Evolutionary conservation across 2,888 invertebrate species (phyloP).

Genomic region (Netelia virgata): DNA sequence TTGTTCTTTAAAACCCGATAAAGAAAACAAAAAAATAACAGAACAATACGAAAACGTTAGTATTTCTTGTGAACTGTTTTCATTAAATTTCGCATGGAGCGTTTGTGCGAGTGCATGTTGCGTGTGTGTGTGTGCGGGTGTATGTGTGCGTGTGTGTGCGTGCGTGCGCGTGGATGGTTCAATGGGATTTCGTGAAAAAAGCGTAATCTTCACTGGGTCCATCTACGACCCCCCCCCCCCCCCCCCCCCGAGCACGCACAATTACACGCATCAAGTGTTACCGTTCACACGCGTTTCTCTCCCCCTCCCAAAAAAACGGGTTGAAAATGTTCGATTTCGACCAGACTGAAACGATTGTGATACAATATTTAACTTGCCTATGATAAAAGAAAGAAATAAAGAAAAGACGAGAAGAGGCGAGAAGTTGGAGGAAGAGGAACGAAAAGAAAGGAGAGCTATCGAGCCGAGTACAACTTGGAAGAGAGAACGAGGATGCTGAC

Average conservation of each 20-base stretch:
- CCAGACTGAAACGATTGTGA: conserved; percentile 85
- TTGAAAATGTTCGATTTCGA: conserved; percentile 84
- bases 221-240: conserved; percentile 12
- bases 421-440: conserved; percentile 17
- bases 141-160: too few species aligned
- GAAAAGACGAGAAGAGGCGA: conserved; percentile 6
- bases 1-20: neutral
- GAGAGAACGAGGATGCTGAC: conserved; percentile 54
- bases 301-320: conserved; percentile 76
- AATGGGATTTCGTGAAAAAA: conserved; percentile 45
- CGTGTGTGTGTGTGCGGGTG: too few species aligned
- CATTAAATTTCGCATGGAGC: neutral
- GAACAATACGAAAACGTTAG: neutral
- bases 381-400: conserved; percentile 78
- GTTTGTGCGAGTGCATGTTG: too few species aligned
- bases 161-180: neutral
- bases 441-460: conserved; percentile 25
- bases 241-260: conserved; percentile 2
- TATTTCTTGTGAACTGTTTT: neutral
- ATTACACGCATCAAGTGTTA: conserved; percentile 50
- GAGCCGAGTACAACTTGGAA: conserved; percentile 29
- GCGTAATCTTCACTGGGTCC: conserved; percentile 1
- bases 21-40: conserved; percentile 14
- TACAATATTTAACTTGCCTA: conserved; percentile 85
- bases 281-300: conserved; percentile 77